These are phyloP conservation scores for Python bivittatus DNA, from an alignment of 2,113 vertebrate genomes.

Conservation along the genomic window DNA sequence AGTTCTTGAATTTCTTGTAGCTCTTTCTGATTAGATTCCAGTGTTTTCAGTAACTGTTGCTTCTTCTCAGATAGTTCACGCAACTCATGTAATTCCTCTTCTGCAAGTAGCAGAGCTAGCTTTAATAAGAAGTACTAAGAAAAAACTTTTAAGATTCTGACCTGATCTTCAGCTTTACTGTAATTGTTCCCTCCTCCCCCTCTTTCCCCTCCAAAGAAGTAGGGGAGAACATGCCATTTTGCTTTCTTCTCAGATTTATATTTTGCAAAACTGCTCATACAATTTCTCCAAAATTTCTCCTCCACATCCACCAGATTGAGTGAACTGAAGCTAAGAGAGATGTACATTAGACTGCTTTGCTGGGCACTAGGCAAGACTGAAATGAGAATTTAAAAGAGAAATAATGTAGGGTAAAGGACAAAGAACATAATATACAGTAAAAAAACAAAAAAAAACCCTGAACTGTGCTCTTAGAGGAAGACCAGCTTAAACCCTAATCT, in stretches of 20 bases:
- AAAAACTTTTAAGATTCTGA: background rate
- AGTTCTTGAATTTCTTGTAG: slow-evolving; percentile 7
- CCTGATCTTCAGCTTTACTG: background rate
- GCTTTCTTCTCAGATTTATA: background rate
- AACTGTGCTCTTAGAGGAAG: background rate
- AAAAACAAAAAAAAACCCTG: background rate
- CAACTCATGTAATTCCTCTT: background rate
- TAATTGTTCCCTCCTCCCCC: background rate
- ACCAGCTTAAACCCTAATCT: background rate
- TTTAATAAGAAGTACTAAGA: background rate
- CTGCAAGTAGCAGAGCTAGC: background rate
- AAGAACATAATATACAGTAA: background rate
- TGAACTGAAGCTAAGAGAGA: background rate
- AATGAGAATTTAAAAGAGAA: background rate
- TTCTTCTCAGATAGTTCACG: background rate
- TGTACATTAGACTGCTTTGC: background rate
- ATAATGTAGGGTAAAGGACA: background rate
- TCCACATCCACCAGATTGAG: background rate
- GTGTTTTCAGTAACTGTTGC: background rate
- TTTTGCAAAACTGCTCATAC: background rate
- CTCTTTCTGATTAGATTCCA: slow-evolving; percentile 13
- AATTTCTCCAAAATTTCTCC: background rate
- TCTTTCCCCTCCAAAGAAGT: background rate
- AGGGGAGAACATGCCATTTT: background rate
- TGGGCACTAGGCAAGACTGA: background rate